phyloP scores from a whole-genome alignment of 1,140 invertebrate species.

The Panagrolaimus sp. region DNA sequence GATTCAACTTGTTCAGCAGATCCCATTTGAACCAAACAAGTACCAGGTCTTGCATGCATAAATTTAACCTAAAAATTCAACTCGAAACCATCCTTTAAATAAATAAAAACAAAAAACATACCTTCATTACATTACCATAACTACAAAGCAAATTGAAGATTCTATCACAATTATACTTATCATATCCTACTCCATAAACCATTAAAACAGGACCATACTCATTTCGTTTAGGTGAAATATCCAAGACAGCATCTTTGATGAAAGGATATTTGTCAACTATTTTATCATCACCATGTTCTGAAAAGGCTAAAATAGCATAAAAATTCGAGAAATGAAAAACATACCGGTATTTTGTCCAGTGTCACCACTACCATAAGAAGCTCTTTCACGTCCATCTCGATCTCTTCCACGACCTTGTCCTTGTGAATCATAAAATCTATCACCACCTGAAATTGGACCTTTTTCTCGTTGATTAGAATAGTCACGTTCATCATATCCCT shows the following conservation, averaged over 20 bases:
- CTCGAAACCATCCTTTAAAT: not conserved
- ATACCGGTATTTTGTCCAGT: not conserved
- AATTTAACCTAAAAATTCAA: slow-evolving; percentile 77
- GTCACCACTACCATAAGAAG: slow-evolving; percentile 16
- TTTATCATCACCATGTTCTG: too few relatives aligned
- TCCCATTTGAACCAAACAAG: slow-evolving; percentile 98
- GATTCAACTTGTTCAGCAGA: slow-evolving; percentile 86
- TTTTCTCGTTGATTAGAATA: slow-evolving; percentile 75
- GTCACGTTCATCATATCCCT: too few relatives aligned
- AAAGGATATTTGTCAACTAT: too few relatives aligned
- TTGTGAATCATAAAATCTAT: slow-evolving; percentile 64
- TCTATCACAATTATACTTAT: slow-evolving; percentile 87
- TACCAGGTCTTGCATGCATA: slow-evolving; percentile 94
- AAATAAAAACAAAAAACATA: slow-evolving; percentile 63
- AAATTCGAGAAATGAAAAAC: too few relatives aligned
- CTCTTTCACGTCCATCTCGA: not conserved
- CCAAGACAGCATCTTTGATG: not conserved
- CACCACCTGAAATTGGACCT: slow-evolving; percentile 52
- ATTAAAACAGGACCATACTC: slow-evolving; percentile 88
- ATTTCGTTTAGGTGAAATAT: slow-evolving; percentile 28
- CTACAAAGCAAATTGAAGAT: slow-evolving; percentile 98
- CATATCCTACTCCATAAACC: slow-evolving; percentile 88
- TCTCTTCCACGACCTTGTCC: slow-evolving; percentile 67
- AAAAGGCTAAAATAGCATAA: too few relatives aligned
- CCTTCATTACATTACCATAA: slow-evolving; percentile 93